Evolutionary conservation across 1,140 invertebrate genomes (phyloP).

Genomic region (Phthorimaea operculella): DNA sequence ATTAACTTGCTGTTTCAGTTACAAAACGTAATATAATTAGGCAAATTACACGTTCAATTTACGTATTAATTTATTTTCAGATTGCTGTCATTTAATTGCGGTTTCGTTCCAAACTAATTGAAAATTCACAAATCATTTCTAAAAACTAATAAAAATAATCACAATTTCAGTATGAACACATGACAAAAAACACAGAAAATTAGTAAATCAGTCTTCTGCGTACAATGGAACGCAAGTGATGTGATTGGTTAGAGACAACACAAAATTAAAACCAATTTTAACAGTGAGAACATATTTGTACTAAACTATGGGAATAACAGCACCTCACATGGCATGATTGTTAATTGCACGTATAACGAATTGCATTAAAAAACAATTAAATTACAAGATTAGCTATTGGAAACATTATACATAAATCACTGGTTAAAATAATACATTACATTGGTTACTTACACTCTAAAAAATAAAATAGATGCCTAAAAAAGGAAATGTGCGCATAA

Average conservation of each 20-base stretch:
- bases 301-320: constrained; percentile 24
- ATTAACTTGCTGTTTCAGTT: too few species aligned
- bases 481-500: constrained; percentile 1
- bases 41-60: too few species aligned
- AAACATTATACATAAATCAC: constrained; percentile 2
- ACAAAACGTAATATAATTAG: too few species aligned
- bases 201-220: constrained; percentile 47
- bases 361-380: constrained; percentile 2
- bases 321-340: constrained; percentile 24
- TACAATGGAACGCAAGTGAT: constrained; percentile 25
- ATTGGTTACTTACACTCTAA: not conserved
- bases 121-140: too few species aligned
- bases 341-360: constrained; percentile 11
- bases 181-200: constrained; percentile 30
- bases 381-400: constrained; percentile 1
- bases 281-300: constrained; percentile 23
- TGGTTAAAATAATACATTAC: constrained; percentile 2
- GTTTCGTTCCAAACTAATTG: too few species aligned
- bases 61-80: too few species aligned
- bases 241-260: constrained; percentile 19
- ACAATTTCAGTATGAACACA: not conserved
- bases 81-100: too few species aligned
- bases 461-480: not conserved
- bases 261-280: constrained; percentile 12
- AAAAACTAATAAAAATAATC: too few species aligned